phyloP scores from a whole-genome alignment of 1,140 invertebrate species.

The Calliphora vicina region DNA sequence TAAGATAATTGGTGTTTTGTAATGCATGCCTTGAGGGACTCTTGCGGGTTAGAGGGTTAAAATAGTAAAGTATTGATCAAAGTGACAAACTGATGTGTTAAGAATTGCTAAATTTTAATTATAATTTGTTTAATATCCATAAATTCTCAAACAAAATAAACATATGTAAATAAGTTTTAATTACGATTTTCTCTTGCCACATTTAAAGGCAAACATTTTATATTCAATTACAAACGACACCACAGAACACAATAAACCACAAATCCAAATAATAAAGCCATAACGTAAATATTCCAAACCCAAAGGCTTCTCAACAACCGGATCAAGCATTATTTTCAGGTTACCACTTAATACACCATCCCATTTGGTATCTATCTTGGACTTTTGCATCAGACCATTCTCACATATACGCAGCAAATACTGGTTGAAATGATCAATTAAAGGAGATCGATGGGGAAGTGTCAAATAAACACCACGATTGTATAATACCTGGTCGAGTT shows the following conservation, averaged over 20 bases:
- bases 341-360: neutral
- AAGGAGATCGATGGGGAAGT: neutral
- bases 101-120: too few relatives aligned
- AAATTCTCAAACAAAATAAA: too few relatives aligned
- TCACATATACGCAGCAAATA: neutral
- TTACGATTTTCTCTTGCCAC: too few relatives aligned
- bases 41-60: too few relatives aligned
- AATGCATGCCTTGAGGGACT: too few relatives aligned
- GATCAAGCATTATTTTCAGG: neutral
- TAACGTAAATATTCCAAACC: neutral
- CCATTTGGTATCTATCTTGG: neutral
- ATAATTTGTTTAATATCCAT: too few relatives aligned
- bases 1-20: too few relatives aligned
- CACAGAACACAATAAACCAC: neutral
- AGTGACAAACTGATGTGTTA: too few relatives aligned
- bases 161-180: too few relatives aligned
- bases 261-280: conserved; percentile 11
- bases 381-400: neutral
- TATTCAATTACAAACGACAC: neutral
- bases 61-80: too few relatives aligned
- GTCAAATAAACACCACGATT: neutral
- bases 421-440: neutral
- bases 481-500: neutral
- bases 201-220: too few relatives aligned
- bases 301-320: neutral